These are phyloP conservation scores for Pseudopleuronectes americanus DNA, from an alignment of 2,797 vertebrate genomes.

Conservation along the genomic window DNA sequence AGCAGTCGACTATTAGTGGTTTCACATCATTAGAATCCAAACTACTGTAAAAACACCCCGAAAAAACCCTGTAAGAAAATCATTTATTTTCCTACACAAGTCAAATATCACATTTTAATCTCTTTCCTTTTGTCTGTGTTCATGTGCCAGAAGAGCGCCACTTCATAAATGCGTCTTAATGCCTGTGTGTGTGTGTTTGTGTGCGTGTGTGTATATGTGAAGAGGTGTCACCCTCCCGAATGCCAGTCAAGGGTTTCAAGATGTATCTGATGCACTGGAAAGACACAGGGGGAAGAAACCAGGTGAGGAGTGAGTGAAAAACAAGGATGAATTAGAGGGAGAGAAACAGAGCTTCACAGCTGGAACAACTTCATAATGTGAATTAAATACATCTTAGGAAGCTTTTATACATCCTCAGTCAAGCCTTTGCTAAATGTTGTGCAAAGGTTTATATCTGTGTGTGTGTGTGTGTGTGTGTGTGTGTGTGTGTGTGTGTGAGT, in stretches of 20 bases:
- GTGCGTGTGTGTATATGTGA: conserved; percentile 27
- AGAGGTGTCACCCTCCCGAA: conserved; percentile 62
- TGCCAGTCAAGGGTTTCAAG: conserved; percentile 46
- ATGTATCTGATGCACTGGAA: conserved; percentile 36
- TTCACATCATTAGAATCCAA: conserved; percentile 46
- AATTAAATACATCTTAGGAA: conserved; percentile 79
- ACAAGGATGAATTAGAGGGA: conserved; percentile 59
- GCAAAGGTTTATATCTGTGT: conserved; percentile 40
- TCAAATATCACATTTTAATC: conserved; percentile 26
- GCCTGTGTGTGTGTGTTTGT: conserved; percentile 1
- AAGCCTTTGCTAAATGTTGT: conserved; percentile 52
- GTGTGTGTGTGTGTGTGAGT: conserved; percentile 20
- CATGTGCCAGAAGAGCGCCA: conserved; percentile 35
- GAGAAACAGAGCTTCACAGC: conserved; percentile 63
- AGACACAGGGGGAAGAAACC: conserved; percentile 16
- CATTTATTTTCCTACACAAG: conserved; percentile 19
- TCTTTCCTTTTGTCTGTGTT: conserved; percentile 1
- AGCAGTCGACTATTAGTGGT: conserved; percentile 32
- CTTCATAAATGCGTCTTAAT: conserved; percentile 60
- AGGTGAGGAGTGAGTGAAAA: conserved; percentile 21
- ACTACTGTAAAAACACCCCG: conserved; percentile 37
- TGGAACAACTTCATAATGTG: conserved; percentile 70
- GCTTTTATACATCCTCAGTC: conserved; percentile 65
- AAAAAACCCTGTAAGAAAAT: conserved; percentile 25
- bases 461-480: conserved; percentile 19